These are phyloP conservation scores for Leptopilina boulardi DNA, from an alignment of 1,140 invertebrate genomes.

Conservation along the genomic window DNA sequence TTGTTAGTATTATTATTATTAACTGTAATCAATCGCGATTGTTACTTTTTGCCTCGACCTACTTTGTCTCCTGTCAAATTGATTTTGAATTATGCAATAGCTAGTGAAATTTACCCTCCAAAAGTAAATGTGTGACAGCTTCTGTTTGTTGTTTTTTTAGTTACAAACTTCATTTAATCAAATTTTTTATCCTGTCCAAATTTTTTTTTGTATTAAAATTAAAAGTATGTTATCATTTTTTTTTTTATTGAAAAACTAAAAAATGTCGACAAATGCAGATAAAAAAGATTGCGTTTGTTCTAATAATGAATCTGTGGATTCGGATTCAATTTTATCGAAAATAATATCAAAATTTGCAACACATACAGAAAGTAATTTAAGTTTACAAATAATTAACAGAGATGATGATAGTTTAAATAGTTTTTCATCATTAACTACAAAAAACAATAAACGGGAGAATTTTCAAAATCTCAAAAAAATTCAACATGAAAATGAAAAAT, in stretches of 20 bases:
- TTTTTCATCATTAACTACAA: not conserved
- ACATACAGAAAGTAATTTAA: not conserved
- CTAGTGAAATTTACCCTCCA: conserved; percentile 5
- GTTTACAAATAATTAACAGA: not conserved
- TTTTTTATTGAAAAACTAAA: not conserved
- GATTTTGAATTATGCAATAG: conserved; percentile 35
- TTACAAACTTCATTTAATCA: not conserved
- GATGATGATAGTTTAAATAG: conserved; percentile 19
- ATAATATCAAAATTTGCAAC: conserved; percentile 8
- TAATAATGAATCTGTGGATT: conserved; percentile 11
- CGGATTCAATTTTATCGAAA: conserved; percentile 5
- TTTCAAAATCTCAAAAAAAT: not conserved
- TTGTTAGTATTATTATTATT: conserved; percentile 24
- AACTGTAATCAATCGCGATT: conserved; percentile 36
- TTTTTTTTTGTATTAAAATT: not conserved
- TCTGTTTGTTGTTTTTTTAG: not conserved
- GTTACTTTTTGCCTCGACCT: conserved; percentile 34
- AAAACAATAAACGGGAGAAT: not conserved
- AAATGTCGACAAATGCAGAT: not conserved
- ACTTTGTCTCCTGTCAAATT: conserved; percentile 39
- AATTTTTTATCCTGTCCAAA: not conserved
- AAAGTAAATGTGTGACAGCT: not conserved
- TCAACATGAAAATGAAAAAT: not conserved
- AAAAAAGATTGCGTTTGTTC: not conserved
- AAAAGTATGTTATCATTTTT: not conserved